phyloP scores from a whole-genome alignment of 2,797 vertebrate genomes.

The Parauchenoglanis punctatus region DNA sequence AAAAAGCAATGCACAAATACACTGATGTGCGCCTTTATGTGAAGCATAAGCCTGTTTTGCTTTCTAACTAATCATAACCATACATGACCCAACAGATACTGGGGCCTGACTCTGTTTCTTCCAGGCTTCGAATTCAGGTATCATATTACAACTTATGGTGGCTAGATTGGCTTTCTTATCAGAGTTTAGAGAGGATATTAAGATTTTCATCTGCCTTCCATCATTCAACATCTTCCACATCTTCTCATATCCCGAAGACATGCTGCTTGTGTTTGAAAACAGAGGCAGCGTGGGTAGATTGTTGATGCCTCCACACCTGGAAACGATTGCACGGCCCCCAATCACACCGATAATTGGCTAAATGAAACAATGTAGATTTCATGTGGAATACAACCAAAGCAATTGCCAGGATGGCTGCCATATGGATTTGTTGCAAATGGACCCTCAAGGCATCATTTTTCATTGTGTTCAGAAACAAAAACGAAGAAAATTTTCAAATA shows the following conservation, averaged over 20 bases:
- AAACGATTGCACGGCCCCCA: conserved; percentile 37
- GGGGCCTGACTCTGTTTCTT: background rate
- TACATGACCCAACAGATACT: background rate
- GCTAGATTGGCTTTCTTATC: background rate
- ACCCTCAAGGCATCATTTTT: conserved; percentile 21
- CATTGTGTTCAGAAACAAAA: conserved; percentile 14
- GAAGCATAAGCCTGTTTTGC: background rate
- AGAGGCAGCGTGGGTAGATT: conserved; percentile 42
- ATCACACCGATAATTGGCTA: conserved; percentile 38
- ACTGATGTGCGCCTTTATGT: background rate
- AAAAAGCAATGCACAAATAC: background rate
- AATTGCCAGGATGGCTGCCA: conserved; percentile 37
- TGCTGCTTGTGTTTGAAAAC: conserved; percentile 24
- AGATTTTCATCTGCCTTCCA: background rate
- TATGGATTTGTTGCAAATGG: conserved; percentile 30
- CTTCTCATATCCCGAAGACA: background rate
- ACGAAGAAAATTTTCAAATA: background rate
- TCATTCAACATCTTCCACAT: background rate
- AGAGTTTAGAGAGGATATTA: background rate
- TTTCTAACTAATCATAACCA: background rate
- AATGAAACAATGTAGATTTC: conserved; percentile 36
- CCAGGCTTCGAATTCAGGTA: background rate
- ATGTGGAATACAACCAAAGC: conserved; percentile 39
- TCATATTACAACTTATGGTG: no score
- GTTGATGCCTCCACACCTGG: conserved; percentile 43